These are phyloP conservation scores for Ceratosolen solmsi DNA, from an alignment of 1,140 invertebrate genomes.

Conservation along the genomic window DNA sequence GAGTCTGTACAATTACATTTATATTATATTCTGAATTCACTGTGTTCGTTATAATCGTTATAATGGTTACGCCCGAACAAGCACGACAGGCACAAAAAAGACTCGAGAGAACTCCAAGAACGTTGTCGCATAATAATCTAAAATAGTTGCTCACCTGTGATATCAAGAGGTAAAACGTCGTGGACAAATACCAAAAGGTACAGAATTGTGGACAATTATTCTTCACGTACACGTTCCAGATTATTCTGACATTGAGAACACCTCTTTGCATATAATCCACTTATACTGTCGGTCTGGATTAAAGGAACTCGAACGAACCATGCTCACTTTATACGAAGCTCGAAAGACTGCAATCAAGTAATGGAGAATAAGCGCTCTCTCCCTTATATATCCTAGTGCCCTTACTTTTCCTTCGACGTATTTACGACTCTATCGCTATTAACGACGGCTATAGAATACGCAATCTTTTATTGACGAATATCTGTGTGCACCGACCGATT, in stretches of 20 bases:
- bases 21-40: too few species aligned
- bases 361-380: conserved; percentile 15
- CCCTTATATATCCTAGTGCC: neutral
- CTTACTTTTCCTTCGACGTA: conserved; percentile 13
- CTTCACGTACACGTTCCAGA: neutral
- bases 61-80: neutral
- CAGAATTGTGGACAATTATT: neutral
- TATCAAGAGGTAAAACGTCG: too few species aligned
- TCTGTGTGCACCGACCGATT: neutral
- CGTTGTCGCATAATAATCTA: too few species aligned
- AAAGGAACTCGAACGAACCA: conserved; percentile 3
- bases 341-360: conserved; percentile 23
- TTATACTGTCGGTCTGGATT: conserved; percentile 1
- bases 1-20: too few species aligned
- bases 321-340: neutral
- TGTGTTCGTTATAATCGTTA: neutral
- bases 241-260: neutral
- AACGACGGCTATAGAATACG: conserved; percentile 19
- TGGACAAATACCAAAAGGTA: neutral
- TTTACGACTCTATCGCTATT: conserved; percentile 44
- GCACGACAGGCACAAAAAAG: too few species aligned
- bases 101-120: too few species aligned
- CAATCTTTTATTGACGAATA: conserved; percentile 37
- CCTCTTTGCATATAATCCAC: conserved; percentile 1
- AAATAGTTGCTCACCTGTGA: too few species aligned